Evolutionary conservation across 2,888 invertebrate species (phyloP).

Genomic region (Synergus umbraculus): DNA sequence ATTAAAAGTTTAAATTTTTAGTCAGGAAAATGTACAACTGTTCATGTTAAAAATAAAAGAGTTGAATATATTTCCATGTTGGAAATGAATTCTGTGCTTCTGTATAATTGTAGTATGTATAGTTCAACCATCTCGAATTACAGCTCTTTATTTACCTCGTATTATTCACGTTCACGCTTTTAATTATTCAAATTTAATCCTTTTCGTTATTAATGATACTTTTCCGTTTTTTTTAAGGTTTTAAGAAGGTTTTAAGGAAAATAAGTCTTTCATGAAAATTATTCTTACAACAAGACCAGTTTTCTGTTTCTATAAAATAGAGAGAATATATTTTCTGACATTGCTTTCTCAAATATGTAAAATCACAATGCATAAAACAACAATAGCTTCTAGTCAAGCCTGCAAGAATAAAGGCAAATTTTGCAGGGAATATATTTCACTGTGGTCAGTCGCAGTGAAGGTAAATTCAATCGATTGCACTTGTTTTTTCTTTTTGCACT

Average conservation of each 20-base stretch:
- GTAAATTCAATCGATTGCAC: constrained; percentile 37
- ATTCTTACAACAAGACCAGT: neutral
- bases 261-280: neutral
- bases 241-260: neutral
- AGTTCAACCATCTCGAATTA: neutral
- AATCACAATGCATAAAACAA: constrained; percentile 37
- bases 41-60: neutral
- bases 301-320: constrained; percentile 13
- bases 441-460: constrained; percentile 38
- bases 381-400: constrained; percentile 17
- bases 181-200: no score
- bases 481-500: constrained; percentile 17
- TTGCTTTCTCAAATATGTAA: constrained; percentile 13
- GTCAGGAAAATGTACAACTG: neutral
- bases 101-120: neutral
- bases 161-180: neutral
- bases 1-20: neutral
- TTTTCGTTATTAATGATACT: no score
- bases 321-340: constrained; percentile 8
- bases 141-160: neutral
- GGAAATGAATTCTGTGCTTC: neutral
- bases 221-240: no score
- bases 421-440: constrained; percentile 33
- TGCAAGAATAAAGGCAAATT: constrained; percentile 33
- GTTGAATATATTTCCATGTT: neutral